Conservation (phyloP, 2,797 vertebrate species). For the Prionace glauca region DNA sequence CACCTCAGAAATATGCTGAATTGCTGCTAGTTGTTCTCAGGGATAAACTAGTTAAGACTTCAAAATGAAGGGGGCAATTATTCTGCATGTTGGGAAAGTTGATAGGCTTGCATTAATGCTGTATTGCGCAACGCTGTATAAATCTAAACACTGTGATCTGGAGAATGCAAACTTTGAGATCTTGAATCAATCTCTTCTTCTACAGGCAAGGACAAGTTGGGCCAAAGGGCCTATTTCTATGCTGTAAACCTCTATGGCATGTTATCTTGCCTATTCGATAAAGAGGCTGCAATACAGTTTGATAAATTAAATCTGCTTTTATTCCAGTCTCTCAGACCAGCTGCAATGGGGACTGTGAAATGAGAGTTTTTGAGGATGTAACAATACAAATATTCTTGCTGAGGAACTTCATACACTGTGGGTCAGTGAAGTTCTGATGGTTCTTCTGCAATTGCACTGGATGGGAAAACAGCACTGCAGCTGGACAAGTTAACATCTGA, state of each 20-base stretch:
- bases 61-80: neutral
- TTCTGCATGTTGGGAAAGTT: neutral
- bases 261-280: neutral
- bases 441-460: neutral
- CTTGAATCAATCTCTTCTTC: neutral
- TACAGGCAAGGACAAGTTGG: neutral
- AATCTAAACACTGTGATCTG: neutral
- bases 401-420: neutral
- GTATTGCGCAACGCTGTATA: neutral
- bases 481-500: neutral
- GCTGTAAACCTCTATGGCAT: neutral
- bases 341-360: neutral
- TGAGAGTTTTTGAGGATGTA: neutral
- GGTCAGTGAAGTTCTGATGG: neutral
- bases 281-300: neutral
- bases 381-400: neutral
- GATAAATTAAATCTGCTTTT: neutral
- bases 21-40: neutral
- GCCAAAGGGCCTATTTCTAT: neutral
- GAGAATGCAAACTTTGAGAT: neutral
- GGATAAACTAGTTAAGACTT: neutral
- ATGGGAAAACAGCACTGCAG: neutral
- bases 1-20: no score
- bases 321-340: neutral
- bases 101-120: neutral